Evolutionary conservation across 2,888 invertebrate species (phyloP).

Genomic region (Taphrorychus bicolor): DNA sequence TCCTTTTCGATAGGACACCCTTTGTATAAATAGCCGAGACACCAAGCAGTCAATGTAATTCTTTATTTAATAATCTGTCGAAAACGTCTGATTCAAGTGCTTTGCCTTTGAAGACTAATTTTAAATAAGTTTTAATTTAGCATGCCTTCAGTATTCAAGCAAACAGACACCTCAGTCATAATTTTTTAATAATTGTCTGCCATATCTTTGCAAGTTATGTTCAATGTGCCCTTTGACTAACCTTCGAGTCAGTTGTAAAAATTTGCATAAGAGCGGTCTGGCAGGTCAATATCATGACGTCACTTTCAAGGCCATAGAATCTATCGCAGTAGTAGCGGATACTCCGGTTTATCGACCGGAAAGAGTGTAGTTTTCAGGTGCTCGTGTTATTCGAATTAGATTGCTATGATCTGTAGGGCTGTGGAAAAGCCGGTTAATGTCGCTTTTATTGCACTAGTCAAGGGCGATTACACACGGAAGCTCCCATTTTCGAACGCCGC

Average conservation of each 20-base stretch:
- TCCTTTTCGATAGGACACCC: too few relatives aligned
- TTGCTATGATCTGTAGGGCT: not conserved
- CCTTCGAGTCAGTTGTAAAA: not conserved
- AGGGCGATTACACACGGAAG: not conserved
- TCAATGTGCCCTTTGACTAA: not conserved
- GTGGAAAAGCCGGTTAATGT: not conserved
- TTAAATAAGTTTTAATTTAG: too few relatives aligned
- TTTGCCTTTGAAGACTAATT: too few relatives aligned
- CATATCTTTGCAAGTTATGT: not conserved
- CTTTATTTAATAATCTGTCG: too few relatives aligned
- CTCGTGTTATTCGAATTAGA: conserved; percentile 6
- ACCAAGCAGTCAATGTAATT: too few relatives aligned
- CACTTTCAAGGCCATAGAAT: conserved; percentile 25
- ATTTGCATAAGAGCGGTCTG: conserved; percentile 18
- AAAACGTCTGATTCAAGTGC: too few relatives aligned
- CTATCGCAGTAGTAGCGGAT: conserved; percentile 22
- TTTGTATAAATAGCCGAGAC: too few relatives aligned
- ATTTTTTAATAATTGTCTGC: too few relatives aligned
- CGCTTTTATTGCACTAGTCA: not conserved
- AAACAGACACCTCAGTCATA: too few relatives aligned
- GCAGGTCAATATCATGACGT: conserved; percentile 22
- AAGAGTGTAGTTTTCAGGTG: conserved; percentile 16
- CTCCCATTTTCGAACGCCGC: not conserved
- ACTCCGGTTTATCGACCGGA: conserved; percentile 26
- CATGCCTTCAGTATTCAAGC: too few relatives aligned